A percentile compares a stretch with the other conserved stretches of the same genome.
Conservation (phyloP, 2,113 vertebrate species). For the Aspiorhynchus laticeps region DNA sequence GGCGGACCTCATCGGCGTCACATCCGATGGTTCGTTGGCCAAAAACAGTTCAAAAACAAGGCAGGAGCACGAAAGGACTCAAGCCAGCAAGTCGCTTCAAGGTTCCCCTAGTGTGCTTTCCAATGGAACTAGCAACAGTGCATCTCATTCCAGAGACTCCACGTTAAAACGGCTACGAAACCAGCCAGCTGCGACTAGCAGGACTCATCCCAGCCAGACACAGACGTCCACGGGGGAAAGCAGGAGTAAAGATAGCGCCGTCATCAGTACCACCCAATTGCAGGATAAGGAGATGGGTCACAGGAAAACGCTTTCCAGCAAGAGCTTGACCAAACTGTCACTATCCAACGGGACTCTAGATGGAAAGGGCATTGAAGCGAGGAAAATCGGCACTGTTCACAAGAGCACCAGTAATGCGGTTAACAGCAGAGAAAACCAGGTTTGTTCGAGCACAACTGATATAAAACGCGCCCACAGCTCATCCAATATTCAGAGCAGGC, state of each 20-base stretch:
- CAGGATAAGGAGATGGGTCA: slow-evolving; percentile 62
- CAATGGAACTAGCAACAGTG: slow-evolving; percentile 55
- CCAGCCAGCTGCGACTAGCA: slow-evolving; percentile 46
- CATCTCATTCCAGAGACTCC: slow-evolving; percentile 72
- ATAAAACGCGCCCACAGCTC: slow-evolving; percentile 82
- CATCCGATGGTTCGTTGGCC: slow-evolving; percentile 62
- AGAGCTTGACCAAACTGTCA: slow-evolving; percentile 61
- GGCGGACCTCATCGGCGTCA: slow-evolving; percentile 56
- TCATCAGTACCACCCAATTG: slow-evolving; percentile 70
- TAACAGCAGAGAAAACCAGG: slow-evolving; percentile 57
- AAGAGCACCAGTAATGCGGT: slow-evolving; percentile 53
- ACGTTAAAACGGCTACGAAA: slow-evolving; percentile 64
- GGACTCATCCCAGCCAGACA: slow-evolving; percentile 48
- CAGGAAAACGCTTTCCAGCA: slow-evolving; percentile 54
- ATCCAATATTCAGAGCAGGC: slow-evolving; percentile 76
- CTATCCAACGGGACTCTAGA: slow-evolving; percentile 72
- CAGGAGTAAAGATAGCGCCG: slow-evolving; percentile 70
- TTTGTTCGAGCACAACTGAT: slow-evolving; percentile 58
- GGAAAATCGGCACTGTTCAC: slow-evolving; percentile 49
- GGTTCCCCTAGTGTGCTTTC: slow-evolving; percentile 49
- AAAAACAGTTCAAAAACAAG: slow-evolving; percentile 68
- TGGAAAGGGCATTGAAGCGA: slow-evolving; percentile 41
- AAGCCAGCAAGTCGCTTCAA: slow-evolving; percentile 65
- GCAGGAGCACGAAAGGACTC: slow-evolving; percentile 65
- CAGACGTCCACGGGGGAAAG: slow-evolving; percentile 61